Conservation (phyloP, 2,113 vertebrate species). For the Siniperca chuatsi region DNA sequence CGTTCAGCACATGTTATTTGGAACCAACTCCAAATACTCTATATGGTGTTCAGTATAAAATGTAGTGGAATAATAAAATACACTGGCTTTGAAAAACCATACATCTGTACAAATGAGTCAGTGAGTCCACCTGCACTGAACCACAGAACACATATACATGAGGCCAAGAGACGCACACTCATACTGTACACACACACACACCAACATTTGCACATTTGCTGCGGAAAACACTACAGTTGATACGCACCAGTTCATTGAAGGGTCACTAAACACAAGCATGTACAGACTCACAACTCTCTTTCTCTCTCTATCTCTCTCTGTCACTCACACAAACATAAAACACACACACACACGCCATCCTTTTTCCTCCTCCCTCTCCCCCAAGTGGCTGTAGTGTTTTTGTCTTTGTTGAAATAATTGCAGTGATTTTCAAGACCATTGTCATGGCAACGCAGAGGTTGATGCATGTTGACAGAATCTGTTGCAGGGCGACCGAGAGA, state of each 20-base stretch:
- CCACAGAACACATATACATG: slow-evolving; percentile 22
- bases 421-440: slow-evolving; percentile 81
- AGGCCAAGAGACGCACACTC: slow-evolving; percentile 7
- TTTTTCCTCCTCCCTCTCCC: slow-evolving; percentile 28
- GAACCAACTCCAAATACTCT: not conserved
- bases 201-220: slow-evolving; percentile 2
- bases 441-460: slow-evolving; percentile 81
- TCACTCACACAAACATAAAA: slow-evolving; percentile 31
- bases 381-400: slow-evolving; percentile 68
- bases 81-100: slow-evolving; percentile 24
- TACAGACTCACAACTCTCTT: slow-evolving; percentile 16
- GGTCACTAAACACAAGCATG: slow-evolving; percentile 55
- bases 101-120: slow-evolving; percentile 58
- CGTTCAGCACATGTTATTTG: not conserved
- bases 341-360: slow-evolving; percentile 14
- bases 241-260: slow-evolving; percentile 66
- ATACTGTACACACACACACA: slow-evolving; percentile 15
- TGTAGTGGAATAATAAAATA: not conserved
- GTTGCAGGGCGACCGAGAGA: slow-evolving; percentile 76
- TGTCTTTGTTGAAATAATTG: slow-evolving; percentile 83
- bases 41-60: not conserved
- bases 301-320: not conserved
- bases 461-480: slow-evolving; percentile 84
- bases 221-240: slow-evolving; percentile 21
- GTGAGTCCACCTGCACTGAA: slow-evolving; percentile 55